phyloP scores from a whole-genome alignment of 2,113 vertebrate species.

The Brienomyrus brachyistius region DNA sequence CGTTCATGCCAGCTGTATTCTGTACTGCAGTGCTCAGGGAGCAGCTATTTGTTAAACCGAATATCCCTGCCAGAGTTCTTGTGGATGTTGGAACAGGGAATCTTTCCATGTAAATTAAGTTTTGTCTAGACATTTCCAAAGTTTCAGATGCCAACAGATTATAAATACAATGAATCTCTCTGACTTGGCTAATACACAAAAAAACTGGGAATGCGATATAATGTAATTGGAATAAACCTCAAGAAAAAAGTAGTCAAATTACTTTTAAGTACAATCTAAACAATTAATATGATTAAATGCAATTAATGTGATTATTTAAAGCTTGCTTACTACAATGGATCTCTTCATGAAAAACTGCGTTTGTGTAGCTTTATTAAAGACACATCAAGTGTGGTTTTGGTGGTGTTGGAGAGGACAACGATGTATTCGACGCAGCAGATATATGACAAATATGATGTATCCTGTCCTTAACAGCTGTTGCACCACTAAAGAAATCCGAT shows the following conservation, averaged over 20 bases:
- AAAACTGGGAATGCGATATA: constrained; percentile 4
- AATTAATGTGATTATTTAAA: background rate
- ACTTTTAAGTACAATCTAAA: background rate
- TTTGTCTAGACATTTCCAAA: constrained; percentile 25
- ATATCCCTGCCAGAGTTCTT: constrained; percentile 6
- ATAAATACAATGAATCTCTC: constrained; percentile 23
- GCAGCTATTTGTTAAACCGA: background rate
- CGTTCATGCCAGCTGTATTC: background rate
- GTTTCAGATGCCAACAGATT: constrained; percentile 26
- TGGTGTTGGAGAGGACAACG: background rate
- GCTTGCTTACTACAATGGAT: background rate
- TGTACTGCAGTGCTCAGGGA: background rate
- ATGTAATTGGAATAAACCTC: background rate
- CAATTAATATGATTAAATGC: constrained; percentile 11
- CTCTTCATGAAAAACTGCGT: background rate
- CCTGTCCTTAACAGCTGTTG: background rate
- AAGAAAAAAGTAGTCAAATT: background rate
- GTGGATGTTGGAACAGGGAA: constrained; percentile 7
- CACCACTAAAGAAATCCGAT: background rate
- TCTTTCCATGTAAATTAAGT: constrained; percentile 20
- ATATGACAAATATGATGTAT: background rate
- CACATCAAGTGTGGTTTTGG: background rate
- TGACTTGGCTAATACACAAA: constrained; percentile 14
- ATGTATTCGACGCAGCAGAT: background rate
- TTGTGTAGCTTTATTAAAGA: background rate